Evolutionary conservation across 2,888 invertebrate genomes (phyloP).

Genomic region (Cerceris ruficornis): DNA sequence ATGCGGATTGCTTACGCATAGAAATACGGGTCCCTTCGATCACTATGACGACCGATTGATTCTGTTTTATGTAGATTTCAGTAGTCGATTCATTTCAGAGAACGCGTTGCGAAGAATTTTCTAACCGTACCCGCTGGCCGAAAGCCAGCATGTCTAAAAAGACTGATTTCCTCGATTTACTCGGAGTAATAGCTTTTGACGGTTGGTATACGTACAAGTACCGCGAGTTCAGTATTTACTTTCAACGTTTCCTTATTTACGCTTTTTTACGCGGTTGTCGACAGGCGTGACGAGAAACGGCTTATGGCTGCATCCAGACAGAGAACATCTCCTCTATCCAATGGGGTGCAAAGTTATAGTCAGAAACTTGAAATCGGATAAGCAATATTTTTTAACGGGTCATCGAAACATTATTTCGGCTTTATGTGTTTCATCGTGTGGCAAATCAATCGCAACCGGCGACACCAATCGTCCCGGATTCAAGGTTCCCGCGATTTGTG

Average conservation of each 20-base stretch:
- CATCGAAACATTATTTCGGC: slow-evolving; percentile 91
- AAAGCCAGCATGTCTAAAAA: not conserved
- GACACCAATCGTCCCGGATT: slow-evolving; percentile 96
- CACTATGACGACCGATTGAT: too few relatives aligned
- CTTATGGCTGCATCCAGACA: slow-evolving; percentile 88
- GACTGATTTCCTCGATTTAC: slow-evolving; percentile 83
- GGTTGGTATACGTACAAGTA: slow-evolving; percentile 82
- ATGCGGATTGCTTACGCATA: too few relatives aligned
- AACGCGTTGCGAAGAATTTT: too few relatives aligned
- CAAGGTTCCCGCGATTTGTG: slow-evolving; percentile 83
- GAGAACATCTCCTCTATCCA: slow-evolving; percentile 88
- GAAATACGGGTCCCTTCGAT: too few relatives aligned
- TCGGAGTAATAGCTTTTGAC: slow-evolving; percentile 91
- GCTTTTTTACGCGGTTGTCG: too few relatives aligned
- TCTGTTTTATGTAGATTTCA: too few relatives aligned
- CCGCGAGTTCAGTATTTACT: too few relatives aligned
- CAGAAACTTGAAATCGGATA: slow-evolving; percentile 86
- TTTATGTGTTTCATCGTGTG: slow-evolving; percentile 89
- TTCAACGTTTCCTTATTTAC: too few relatives aligned
- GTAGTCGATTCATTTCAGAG: too few relatives aligned
- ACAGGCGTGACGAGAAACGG: slow-evolving; percentile 82
- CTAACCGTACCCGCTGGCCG: too few relatives aligned
- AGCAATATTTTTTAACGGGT: slow-evolving; percentile 89
- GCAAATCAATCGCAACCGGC: slow-evolving; percentile 93
- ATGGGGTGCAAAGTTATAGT: slow-evolving; percentile 91